Evolutionary conservation across 2,113 vertebrate species (phyloP).

Genomic region (Pagrus major): DNA sequence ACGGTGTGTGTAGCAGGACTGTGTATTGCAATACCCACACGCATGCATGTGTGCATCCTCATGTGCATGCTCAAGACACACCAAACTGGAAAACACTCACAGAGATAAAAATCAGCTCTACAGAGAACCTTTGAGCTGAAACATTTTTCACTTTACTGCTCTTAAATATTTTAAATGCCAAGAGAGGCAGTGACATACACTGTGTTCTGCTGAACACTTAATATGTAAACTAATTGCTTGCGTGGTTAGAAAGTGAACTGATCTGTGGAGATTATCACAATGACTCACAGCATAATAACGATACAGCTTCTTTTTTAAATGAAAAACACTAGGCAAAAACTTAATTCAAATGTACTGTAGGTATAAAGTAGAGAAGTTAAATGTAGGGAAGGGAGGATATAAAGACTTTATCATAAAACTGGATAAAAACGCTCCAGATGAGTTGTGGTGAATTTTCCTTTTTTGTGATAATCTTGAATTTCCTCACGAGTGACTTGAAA

Average conservation of each 20-base stretch:
- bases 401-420: too few relatives aligned
- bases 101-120: neutral
- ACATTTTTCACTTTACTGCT: too few relatives aligned
- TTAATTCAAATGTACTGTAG: too few relatives aligned
- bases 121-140: neutral
- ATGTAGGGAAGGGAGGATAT: too few relatives aligned
- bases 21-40: neutral
- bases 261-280: neutral
- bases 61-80: neutral
- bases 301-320: neutral
- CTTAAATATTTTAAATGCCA: neutral
- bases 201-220: neutral
- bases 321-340: neutral
- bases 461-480: too few relatives aligned
- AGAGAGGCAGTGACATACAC: too few relatives aligned
- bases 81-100: neutral
- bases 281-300: neutral
- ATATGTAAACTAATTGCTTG: neutral
- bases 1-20: neutral
- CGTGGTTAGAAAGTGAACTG: neutral
- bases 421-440: too few relatives aligned
- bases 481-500: too few relatives aligned
- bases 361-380: neutral
- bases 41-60: accelerated
- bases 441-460: too few relatives aligned